These are phyloP conservation scores for Coecobrya sp. DNA, from an alignment of 2,888 invertebrate genomes.

Conservation along the genomic window DNA sequence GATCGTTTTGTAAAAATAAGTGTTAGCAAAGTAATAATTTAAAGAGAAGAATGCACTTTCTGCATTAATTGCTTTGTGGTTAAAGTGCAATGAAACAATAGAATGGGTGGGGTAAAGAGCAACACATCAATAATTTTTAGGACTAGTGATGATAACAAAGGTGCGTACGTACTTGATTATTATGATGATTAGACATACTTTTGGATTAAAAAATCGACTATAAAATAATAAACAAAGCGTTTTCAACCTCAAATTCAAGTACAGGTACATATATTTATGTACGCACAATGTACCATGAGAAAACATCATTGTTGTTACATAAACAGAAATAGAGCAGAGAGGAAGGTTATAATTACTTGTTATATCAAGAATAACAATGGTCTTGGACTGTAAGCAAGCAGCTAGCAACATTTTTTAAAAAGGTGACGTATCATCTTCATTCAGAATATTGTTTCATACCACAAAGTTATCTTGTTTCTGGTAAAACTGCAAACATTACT, in stretches of 20 bases:
- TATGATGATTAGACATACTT: too few relatives aligned
- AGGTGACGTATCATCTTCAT: neutral
- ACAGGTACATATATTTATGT: neutral
- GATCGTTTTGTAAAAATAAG: neutral
- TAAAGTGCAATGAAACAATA: too few relatives aligned
- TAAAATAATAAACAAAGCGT: too few relatives aligned
- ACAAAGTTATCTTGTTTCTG: neutral
- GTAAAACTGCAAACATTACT: neutral
- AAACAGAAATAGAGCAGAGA: slow-evolving; percentile 8
- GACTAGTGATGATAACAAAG: too few relatives aligned
- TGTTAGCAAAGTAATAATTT: too few relatives aligned
- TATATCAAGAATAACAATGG: neutral
- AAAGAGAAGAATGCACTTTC: too few relatives aligned
- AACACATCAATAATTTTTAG: too few relatives aligned
- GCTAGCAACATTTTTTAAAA: neutral
- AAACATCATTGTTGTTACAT: neutral
- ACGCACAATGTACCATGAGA: neutral
- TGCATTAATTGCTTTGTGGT: too few relatives aligned
- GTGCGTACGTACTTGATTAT: too few relatives aligned
- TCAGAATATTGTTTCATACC: neutral
- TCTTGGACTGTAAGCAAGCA: neutral
- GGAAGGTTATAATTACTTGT: neutral
- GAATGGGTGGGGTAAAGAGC: too few relatives aligned
- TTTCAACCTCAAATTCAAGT: too few relatives aligned
- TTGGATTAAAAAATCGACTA: too few relatives aligned